These are phyloP conservation scores for Struthio camelus DNA, from an alignment of 2,113 vertebrate genomes.

Conservation along the genomic window DNA sequence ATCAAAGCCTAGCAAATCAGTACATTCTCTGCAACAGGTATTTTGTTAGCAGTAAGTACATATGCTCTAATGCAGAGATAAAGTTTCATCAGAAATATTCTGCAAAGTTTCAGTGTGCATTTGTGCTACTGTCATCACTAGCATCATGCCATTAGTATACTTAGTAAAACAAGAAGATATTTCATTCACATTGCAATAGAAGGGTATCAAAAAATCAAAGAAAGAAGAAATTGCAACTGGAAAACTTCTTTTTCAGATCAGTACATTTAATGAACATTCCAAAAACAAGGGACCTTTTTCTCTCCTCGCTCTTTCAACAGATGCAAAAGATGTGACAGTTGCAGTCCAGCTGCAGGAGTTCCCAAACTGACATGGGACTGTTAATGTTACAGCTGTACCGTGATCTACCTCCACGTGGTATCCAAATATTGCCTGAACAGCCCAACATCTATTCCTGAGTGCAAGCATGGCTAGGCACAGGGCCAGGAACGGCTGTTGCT, in stretches of 20 bases:
- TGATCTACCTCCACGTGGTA: slow-evolving; percentile 31
- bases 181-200: not conserved
- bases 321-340: not conserved
- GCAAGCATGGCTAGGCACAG: not conserved
- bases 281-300: not conserved
- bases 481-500: not conserved
- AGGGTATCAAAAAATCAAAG: not conserved
- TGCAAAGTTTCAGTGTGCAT: not conserved
- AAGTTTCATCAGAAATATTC: not conserved
- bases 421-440: slow-evolving; percentile 21
- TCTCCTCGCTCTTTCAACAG: not conserved
- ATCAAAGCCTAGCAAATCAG: not conserved
- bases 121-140: not conserved
- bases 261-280: not conserved
- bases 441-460: not conserved
- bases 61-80: not conserved
- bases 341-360: not conserved
- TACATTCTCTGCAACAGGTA: not conserved
- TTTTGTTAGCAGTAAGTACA: not conserved
- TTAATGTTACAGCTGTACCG: not conserved
- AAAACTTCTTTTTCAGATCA: not conserved
- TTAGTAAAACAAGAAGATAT: not conserved
- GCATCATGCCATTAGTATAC: not conserved
- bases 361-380: not conserved
- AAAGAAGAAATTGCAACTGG: not conserved